Conservation (phyloP, 2,888 invertebrate genomes). For the Himalopsyche tibetana region DNA sequence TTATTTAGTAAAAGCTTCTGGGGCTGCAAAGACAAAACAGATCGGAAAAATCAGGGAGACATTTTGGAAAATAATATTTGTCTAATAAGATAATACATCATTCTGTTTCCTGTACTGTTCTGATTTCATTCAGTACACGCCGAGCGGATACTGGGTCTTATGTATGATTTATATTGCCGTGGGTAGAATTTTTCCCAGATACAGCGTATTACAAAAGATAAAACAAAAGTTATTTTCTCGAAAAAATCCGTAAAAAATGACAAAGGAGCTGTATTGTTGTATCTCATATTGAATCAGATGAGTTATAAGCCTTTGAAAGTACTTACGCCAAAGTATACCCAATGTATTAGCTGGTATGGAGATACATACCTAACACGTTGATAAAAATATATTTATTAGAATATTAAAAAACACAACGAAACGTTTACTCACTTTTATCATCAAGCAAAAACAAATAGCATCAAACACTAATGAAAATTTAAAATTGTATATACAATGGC, state of each 20-base stretch:
- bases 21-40: not conserved
- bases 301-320: conserved; percentile 11
- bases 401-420: too few species aligned
- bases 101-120: conserved; percentile 50
- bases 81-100: conserved; percentile 58
- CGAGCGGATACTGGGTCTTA: conserved; percentile 53
- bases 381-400: too few species aligned
- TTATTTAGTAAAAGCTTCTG: conserved; percentile 2
- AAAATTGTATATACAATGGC: too few species aligned
- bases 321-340: not conserved
- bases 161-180: conserved; percentile 55
- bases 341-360: not conserved
- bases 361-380: too few species aligned
- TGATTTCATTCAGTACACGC: conserved; percentile 55
- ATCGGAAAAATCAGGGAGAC: conserved; percentile 34
- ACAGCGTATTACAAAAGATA: conserved; percentile 42
- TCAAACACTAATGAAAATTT: too few species aligned
- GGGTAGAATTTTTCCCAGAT: conserved; percentile 22
- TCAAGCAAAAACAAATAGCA: too few species aligned
- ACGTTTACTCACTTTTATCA: too few species aligned
- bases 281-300: conserved; percentile 44
- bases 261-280: conserved; percentile 50
- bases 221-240: conserved; percentile 36
- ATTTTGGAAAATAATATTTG: conserved; percentile 47
- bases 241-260: conserved; percentile 50